Evolutionary conservation across 1,140 invertebrate species (phyloP).

Genomic region (Lepidostoma basale): DNA sequence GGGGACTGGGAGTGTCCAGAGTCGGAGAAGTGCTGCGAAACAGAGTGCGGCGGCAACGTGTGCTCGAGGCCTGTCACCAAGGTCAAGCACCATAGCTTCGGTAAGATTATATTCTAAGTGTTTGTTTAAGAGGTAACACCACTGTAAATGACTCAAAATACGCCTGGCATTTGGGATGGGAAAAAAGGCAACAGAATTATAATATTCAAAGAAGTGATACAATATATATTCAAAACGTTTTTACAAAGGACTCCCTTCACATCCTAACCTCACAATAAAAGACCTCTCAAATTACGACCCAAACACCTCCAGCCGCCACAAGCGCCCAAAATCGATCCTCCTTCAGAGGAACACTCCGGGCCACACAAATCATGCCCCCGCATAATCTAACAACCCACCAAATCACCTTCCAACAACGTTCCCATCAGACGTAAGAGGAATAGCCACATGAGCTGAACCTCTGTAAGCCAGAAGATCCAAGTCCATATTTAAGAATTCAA

Average conservation of each 20-base stretch:
- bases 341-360: too few species aligned
- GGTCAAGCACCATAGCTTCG: background rate
- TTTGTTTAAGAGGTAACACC: background rate
- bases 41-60: conserved; percentile 55
- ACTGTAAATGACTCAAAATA: background rate
- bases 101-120: background rate
- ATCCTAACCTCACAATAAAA: background rate
- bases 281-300: too few species aligned
- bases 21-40: conserved; percentile 51
- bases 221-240: background rate
- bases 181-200: background rate
- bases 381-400: too few species aligned
- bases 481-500: too few species aligned
- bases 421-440: too few species aligned
- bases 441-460: too few species aligned
- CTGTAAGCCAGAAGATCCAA: too few species aligned
- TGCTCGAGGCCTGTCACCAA: conserved; percentile 55
- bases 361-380: too few species aligned
- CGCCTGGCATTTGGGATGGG: background rate
- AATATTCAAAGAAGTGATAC: too few species aligned
- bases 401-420: background rate
- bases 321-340: too few species aligned
- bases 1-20: conserved; percentile 35
- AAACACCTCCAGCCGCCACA: too few species aligned
- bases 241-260: background rate